Conservation (phyloP, 2,113 vertebrate species). For the Zeus faber region DNA sequence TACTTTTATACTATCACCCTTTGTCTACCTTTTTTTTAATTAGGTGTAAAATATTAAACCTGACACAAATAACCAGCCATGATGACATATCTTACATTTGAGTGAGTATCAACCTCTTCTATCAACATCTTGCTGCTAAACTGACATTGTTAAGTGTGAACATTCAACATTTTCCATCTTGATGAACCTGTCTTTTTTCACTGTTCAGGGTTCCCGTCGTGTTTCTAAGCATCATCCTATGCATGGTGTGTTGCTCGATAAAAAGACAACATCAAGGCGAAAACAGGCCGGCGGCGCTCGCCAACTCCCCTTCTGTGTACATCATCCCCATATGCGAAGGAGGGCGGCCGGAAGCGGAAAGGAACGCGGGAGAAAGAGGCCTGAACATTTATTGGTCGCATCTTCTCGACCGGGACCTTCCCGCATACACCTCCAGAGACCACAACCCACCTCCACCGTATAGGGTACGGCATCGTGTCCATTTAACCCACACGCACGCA, state of each 20-base stretch:
- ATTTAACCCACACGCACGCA: background rate
- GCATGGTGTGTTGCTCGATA: constrained; percentile 22
- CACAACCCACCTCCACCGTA: constrained; percentile 27
- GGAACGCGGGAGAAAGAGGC: background rate
- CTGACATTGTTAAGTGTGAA: too few relatives aligned
- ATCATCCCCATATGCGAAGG: constrained; percentile 24
- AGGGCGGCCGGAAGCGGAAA: constrained; percentile 2
- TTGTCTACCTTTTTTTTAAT: background rate
- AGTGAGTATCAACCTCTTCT: constrained; percentile 30
- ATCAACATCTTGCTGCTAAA: background rate
- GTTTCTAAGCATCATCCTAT: constrained; percentile 5
- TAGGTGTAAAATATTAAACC: constrained; percentile 7
- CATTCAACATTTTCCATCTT: too few relatives aligned
- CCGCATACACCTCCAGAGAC: background rate
- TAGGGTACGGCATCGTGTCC: constrained; percentile 5
- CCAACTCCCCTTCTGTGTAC: constrained; percentile 8
- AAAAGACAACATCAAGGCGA: background rate
- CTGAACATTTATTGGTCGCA: background rate
- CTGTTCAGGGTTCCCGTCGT: constrained; percentile 27
- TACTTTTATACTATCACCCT: background rate
- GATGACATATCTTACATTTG: background rate
- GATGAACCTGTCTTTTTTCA: background rate
- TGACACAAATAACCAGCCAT: constrained; percentile 10
- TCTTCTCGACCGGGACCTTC: constrained; percentile 1
- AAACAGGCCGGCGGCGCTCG: background rate